These are phyloP conservation scores for Anguilla japonica DNA, from an alignment of 2,113 vertebrate species.

Conservation along the genomic window DNA sequence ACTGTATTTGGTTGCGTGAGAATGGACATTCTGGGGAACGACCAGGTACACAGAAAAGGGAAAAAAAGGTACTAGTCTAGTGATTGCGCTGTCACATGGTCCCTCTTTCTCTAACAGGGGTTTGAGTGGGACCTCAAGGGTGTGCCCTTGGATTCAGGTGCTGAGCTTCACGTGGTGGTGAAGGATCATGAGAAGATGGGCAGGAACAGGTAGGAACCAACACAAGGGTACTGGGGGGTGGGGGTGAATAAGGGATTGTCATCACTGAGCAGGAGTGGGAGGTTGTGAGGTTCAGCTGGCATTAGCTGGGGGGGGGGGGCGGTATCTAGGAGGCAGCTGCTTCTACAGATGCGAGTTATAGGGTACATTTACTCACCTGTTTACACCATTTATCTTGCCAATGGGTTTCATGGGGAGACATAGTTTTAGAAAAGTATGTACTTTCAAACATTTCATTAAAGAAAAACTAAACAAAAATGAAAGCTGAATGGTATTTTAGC, in stretches of 20 bases:
- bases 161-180: constrained; percentile 86
- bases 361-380: not conserved
- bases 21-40: too few species aligned
- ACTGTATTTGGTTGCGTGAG: too few species aligned
- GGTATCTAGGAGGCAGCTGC: not conserved
- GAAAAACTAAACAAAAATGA: too few species aligned
- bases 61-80: too few species aligned
- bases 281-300: not conserved
- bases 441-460: not conserved
- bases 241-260: not conserved
- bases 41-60: too few species aligned
- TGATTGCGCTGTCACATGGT: too few species aligned
- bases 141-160: constrained; percentile 76
- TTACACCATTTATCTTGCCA: not conserved
- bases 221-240: not conserved
- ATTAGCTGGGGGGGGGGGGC: not conserved
- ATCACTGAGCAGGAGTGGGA: not conserved
- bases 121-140: constrained; percentile 98
- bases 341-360: not conserved
- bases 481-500: not conserved
- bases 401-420: not conserved
- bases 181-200: constrained; percentile 97
- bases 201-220: constrained; percentile 81
- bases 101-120: constrained; percentile 66
- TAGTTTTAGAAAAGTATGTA: not conserved